phyloP scores from a whole-genome alignment of 2,888 invertebrate species.

The Melanchra persicariae region DNA sequence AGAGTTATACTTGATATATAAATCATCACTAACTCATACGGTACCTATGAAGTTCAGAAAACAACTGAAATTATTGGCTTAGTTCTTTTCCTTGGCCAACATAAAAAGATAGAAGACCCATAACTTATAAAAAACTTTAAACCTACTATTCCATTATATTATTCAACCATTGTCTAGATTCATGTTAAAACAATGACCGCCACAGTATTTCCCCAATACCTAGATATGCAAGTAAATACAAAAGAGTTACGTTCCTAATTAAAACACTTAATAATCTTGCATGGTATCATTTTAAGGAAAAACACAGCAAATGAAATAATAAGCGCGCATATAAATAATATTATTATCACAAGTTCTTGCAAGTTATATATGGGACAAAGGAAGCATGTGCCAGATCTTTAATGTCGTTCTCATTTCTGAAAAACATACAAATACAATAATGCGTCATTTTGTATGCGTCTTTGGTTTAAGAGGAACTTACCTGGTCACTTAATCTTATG shows the following conservation, averaged over 20 bases:
- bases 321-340: slow-evolving; percentile 26
- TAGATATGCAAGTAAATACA: slow-evolving; percentile 26
- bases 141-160: slow-evolving; percentile 6
- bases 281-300: slow-evolving; percentile 59
- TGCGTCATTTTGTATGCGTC: not conserved
- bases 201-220: slow-evolving; percentile 50
- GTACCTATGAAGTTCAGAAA: not conserved
- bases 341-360: slow-evolving; percentile 52
- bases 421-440: slow-evolving; percentile 9
- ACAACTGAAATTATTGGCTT: not conserved
- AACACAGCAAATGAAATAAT: slow-evolving; percentile 37
- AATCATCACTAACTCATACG: not conserved
- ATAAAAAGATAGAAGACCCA: not conserved
- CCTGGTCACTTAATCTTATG: not conserved
- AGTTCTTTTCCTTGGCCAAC: not conserved
- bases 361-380: slow-evolving; percentile 35
- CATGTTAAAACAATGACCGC: slow-evolving; percentile 25
- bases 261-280: slow-evolving; percentile 60
- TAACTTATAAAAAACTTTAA: not conserved
- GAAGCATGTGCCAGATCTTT: slow-evolving; percentile 23
- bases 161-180: slow-evolving; percentile 18
- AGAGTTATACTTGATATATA: not conserved
- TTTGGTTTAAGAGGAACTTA: not conserved
- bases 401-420: slow-evolving; percentile 2
- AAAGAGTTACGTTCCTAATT: slow-evolving; percentile 55